Evolutionary conservation across 2,797 vertebrate genomes (phyloP), one percentile per base, ranked within the genome.

Genomic region (Tragopan temminckii): DNA sequence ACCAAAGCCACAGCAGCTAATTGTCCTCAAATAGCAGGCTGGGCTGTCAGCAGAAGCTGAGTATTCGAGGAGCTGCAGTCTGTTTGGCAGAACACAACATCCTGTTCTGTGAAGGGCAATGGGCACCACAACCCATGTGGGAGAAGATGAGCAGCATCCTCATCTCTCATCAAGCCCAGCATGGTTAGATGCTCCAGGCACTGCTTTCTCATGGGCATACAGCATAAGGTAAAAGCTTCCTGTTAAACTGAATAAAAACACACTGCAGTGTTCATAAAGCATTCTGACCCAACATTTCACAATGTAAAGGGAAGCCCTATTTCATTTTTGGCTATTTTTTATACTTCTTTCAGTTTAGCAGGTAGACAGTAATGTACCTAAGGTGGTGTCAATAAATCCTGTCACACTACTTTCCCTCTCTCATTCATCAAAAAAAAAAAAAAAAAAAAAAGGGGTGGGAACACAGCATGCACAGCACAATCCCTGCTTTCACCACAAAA

Each of bases 331-430:
- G 11, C 24, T 88, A 5, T 50, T 62, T 82, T 88, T 78, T 1
- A 55, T 13, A 72, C 35, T 75, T 45, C 23, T 15, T 48, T 77
- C 3, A 2, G n/a, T 58, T 83, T 45, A 90, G 52, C 31, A 92
- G n/a, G 19, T 45, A 87, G 7, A 62, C 9, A 67, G 5, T 8
- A 68, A 64, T 7, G 48, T n/a, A 52, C 55, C 40, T 69, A 53
- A 72, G 38, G 36, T 48, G 46, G 20, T 45, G 88, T 66, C 87
- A 93, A 48, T 55, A 80, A 79, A 76, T 48, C 50, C 46, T 90
- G 14, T 52, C 55, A 72, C 33, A 10, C 33, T 45, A 15, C 24
- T 85, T 45, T 12, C 72, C 21, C 29, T 55, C 55, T 69, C 59
- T 61, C 27, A 58, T 53, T 15, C 53, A 83, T 52, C 58, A 82